Evolutionary conservation across 2,797 vertebrate genomes (phyloP).

Genomic region (Sebastes alutus): DNA sequence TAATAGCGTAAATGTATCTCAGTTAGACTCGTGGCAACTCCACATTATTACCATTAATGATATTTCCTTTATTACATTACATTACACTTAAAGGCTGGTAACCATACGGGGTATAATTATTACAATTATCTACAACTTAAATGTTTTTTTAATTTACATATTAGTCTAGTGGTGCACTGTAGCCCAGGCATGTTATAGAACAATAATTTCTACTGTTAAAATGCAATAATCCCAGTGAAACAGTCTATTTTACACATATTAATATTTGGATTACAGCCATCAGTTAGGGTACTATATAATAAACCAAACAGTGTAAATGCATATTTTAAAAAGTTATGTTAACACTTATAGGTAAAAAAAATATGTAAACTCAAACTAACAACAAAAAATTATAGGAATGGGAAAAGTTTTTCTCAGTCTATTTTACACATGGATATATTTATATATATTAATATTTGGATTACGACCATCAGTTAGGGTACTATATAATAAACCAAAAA

Average conservation of each 20-base stretch:
- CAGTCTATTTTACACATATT: not conserved
- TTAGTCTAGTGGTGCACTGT: not conserved
- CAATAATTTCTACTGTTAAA: not conserved
- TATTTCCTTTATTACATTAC: not conserved
- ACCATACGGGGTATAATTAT: not conserved
- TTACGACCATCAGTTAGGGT: not conserved
- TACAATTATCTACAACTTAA: not conserved
- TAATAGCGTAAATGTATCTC: not conserved
- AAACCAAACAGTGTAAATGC: not conserved
- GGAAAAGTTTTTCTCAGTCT: conserved; percentile 22
- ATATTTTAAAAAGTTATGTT: not conserved
- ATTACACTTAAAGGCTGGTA: not conserved
- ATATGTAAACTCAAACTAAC: not conserved
- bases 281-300: too few species aligned
- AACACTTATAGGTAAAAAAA: not conserved
- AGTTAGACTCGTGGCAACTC: not conserved
- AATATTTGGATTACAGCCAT: not conserved
- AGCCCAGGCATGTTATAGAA: not conserved
- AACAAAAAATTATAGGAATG: not conserved
- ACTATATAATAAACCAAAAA: not conserved
- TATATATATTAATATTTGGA: not conserved
- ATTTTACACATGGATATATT: too few species aligned
- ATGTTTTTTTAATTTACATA: not conserved
- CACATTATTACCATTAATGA: not conserved
- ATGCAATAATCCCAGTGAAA: not conserved